Base-by-base conservation (phyloP, 64 coral and sea anemone species). In the Actinia equina region DNA sequence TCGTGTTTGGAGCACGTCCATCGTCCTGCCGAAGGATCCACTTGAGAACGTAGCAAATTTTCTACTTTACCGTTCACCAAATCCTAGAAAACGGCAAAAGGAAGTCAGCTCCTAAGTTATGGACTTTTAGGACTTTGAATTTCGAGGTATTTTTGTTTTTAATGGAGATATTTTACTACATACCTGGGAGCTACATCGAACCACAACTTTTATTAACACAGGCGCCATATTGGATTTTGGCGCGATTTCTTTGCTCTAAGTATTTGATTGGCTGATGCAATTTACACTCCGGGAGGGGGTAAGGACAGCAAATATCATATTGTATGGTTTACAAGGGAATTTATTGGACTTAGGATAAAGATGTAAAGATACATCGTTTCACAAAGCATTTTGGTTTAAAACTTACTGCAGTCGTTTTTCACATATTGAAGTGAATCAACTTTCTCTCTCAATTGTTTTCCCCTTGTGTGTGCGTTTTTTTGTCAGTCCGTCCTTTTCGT, bases 221-320 rank as follows among this genome's bases (percentile, higher is more conserved):
- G 94, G 91, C 90, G 94, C 94, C 94, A 95, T 74, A 13, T 95
- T 95, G 67, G 83, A 89, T 88, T 84, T 95, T 92, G 90, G 90
- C 90, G 94, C 87, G 91, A 95, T 15, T 52, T 26, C 67, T 82
- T 62, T 23, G 74, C 82, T 53, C 37, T 12, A 74, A 74, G 62
- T 3, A 65, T 65, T 65, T 65, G 62, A 65, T 65, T 65, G 62
- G 62, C 22, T 23, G 62, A 65, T 16, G 14, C 27, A 22, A 74
- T 13, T 30, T 42, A 26, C 69, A 2, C 13, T 74, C n/a, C 3
- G 69, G 69, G 69, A 82, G 80, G 80, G 80, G 80, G 80, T 2
- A 23, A 14, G 80, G 80, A 37, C 30, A 37, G 30, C n/a, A n/a
- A n/a, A n/a, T n/a, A n/a, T n/a, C n/a, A n/a, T n/a, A n/a, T n/a